A percentile compares a stretch with the other conserved stretches of the same genome.
phyloP scores from a whole-genome alignment of 2,113 vertebrate genomes.

The Leucosticte australis region DNA sequence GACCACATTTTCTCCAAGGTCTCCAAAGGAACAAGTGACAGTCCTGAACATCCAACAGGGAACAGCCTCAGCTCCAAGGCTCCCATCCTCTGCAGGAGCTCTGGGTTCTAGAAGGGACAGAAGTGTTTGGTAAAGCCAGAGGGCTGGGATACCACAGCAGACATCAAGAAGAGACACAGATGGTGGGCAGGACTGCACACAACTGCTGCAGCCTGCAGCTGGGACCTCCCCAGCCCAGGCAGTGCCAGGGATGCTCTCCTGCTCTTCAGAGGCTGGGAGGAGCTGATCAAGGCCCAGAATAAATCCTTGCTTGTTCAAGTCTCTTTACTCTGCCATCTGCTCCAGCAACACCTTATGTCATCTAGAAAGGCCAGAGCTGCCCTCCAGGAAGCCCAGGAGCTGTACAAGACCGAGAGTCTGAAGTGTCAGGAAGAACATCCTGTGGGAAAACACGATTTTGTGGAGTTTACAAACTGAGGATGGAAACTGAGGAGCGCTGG shows the following conservation, averaged over 20 bases:
- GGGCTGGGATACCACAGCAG: neutral
- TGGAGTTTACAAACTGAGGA: neutral
- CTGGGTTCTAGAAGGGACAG: neutral
- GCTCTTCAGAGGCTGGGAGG: neutral
- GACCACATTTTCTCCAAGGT: neutral
- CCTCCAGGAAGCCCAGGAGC: constrained; percentile 36
- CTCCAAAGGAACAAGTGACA: neutral
- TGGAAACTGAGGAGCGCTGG: neutral
- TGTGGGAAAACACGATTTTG: neutral
- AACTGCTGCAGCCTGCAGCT: neutral
- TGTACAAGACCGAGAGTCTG: neutral
- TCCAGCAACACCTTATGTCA: neutral
- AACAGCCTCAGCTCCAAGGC: neutral
- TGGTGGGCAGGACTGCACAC: neutral
- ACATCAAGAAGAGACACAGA: neutral
- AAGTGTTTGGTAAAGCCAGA: neutral
- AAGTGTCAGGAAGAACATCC: neutral
- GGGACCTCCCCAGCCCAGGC: neutral
- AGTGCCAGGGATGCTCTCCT: neutral
- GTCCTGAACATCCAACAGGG: neutral
- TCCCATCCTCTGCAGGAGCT: neutral
- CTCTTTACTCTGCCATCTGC: constrained; percentile 17
- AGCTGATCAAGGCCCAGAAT: neutral
- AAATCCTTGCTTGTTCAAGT: neutral
- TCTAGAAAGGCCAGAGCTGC: constrained; percentile 17